These are phyloP conservation scores for Gymnorhina tibicen DNA, from an alignment of 2,113 vertebrate species.

Conservation along the genomic window DNA sequence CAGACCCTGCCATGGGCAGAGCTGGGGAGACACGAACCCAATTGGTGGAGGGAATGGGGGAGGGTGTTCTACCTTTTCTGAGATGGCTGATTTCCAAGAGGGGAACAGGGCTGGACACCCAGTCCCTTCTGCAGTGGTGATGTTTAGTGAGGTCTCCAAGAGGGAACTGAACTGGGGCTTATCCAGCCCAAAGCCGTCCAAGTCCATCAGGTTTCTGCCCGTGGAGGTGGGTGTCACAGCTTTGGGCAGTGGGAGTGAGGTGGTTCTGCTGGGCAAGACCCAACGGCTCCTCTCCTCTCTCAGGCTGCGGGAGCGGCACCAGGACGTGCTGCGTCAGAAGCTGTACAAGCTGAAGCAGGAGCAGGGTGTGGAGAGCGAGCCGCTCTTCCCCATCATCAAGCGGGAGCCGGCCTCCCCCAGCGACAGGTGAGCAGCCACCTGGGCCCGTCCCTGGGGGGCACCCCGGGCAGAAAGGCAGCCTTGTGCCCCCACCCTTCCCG, in stretches of 20 bases:
- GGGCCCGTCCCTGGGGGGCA: not conserved
- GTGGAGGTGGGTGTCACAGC: not conserved
- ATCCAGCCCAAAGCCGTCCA: not conserved
- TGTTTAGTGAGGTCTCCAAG: not conserved
- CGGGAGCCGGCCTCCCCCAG: conserved; percentile 72
- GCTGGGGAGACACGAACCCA: not conserved
- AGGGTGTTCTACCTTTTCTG: not conserved
- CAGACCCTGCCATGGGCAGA: rapidly evolving
- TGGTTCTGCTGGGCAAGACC: not conserved
- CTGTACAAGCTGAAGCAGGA: conserved; percentile 97
- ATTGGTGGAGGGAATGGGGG: rapidly evolving
- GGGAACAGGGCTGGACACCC: not conserved
- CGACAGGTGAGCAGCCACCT: conserved; percentile 36
- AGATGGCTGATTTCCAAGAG: not conserved
- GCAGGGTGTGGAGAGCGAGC: conserved; percentile 93
- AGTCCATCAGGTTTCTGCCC: not conserved
- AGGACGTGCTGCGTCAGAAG: conserved; percentile 95
- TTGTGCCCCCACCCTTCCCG: not conserved
- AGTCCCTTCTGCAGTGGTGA: not conserved
- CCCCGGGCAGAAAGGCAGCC: rapidly evolving
- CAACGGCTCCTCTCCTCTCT: rapidly evolving
- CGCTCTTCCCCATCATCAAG: conserved; percentile 91
- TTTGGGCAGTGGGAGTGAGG: not conserved
- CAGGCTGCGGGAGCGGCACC: conserved; percentile 93
- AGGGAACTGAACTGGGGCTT: not conserved